Percentiles rank a stretch among this genome's conserved stretches.
Conservation (phyloP, 2,888 invertebrate species). For the Xanthia icteritia region DNA sequence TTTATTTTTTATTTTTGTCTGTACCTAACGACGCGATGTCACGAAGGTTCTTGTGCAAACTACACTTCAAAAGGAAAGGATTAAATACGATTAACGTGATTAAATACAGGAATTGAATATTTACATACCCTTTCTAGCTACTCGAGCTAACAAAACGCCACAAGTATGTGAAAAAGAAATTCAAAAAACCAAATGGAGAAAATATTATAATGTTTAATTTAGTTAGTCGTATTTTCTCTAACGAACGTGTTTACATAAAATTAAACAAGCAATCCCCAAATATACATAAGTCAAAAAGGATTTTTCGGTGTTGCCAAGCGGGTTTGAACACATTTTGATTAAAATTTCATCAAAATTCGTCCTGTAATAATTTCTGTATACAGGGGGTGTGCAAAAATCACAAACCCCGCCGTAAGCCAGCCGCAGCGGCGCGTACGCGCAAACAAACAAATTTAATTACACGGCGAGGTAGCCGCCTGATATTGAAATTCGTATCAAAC, state of each 20-base stretch:
- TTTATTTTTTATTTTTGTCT: constrained; percentile 11
- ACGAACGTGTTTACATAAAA: constrained; percentile 68
- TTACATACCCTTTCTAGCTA: constrained; percentile 16
- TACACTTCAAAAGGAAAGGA: constrained; percentile 37
- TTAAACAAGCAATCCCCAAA: constrained; percentile 61
- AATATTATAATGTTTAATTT: constrained; percentile 55
- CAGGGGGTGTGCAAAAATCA: constrained; percentile 75
- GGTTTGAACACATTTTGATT: constrained; percentile 76
- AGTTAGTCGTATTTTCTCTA: constrained; percentile 61
- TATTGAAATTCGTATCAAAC: constrained; percentile 70
- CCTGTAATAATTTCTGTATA: constrained; percentile 75
- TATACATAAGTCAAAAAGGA: constrained; percentile 68
- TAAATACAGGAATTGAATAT: constrained; percentile 41
- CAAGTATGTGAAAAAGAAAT: constrained; percentile 31
- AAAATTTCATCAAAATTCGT: constrained; percentile 79
- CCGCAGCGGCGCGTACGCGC: constrained; percentile 67
- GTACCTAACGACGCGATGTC: neutral
- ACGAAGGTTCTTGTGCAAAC: constrained; percentile 25
- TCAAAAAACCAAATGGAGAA: constrained; percentile 27
- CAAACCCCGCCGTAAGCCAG: constrained; percentile 71
- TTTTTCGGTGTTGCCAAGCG: constrained; percentile 60
- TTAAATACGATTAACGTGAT: constrained; percentile 34
- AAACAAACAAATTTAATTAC: constrained; percentile 83
- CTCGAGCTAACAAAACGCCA: constrained; percentile 25
- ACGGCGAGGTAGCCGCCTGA: constrained; percentile 65